Percentiles rank a stretch among this genome's conserved stretches.
Conservation (phyloP, 2,888 invertebrate species). For the Orgyia antiqua region DNA sequence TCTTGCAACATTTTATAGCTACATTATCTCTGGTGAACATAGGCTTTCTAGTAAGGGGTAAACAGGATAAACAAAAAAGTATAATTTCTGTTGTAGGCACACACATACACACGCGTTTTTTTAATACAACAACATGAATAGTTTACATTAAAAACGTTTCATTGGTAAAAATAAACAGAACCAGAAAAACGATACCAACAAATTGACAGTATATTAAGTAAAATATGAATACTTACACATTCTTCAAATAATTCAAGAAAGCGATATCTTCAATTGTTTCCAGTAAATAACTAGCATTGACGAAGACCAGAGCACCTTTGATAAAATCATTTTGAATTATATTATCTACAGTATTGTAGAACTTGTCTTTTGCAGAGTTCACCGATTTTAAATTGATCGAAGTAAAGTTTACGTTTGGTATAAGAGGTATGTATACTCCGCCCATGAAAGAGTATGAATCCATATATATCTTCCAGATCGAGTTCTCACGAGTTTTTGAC, state of each 20-base stretch:
- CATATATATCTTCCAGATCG: slow-evolving; percentile 32
- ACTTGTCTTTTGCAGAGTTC: slow-evolving; percentile 35
- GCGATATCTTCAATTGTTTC: slow-evolving; percentile 53
- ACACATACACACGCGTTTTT: too few relatives aligned
- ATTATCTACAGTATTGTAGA: slow-evolving; percentile 39
- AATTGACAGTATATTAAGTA: too few relatives aligned
- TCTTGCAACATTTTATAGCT: too few relatives aligned
- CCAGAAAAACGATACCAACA: too few relatives aligned
- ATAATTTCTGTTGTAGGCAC: too few relatives aligned
- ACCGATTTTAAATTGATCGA: slow-evolving; percentile 46
- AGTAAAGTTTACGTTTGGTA: slow-evolving; percentile 58
- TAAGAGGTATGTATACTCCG: slow-evolving; percentile 56
- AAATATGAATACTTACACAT: slow-evolving; percentile 65
- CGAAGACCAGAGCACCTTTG: slow-evolving; percentile 60
- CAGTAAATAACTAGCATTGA: slow-evolving; percentile 60
- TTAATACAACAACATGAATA: too few relatives aligned
- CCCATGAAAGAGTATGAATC: slow-evolving; percentile 41
- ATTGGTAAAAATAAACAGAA: too few relatives aligned
- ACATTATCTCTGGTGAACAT: too few relatives aligned
- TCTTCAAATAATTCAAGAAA: slow-evolving; percentile 56
- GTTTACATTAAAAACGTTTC: too few relatives aligned
- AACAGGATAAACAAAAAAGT: too few relatives aligned
- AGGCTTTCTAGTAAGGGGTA: too few relatives aligned
- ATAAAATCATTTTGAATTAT: slow-evolving; percentile 44
- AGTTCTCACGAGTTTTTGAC: slow-evolving; percentile 42